Evolutionary conservation across 2,113 vertebrate genomes (phyloP), one percentile per base, ranked within the genome.

Genomic region (Falco punctatus): DNA sequence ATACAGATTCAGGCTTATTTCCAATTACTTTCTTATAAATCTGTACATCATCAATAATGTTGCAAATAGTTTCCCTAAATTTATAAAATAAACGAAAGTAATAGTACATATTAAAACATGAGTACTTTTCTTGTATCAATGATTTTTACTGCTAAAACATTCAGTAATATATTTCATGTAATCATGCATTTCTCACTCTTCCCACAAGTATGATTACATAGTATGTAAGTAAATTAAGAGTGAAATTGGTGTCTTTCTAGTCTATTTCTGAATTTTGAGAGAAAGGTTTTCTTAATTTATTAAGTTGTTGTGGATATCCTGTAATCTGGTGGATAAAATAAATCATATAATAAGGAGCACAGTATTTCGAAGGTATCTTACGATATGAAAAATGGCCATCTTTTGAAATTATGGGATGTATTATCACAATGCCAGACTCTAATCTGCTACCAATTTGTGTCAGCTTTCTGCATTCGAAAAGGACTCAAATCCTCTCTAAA

Each of bases 361-460:
- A 80, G 91, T 93, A 85, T 96, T 98, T 97, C 89, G 89, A 98
- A 97, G 59, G 91, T 93, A 80, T 95, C 48, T 89, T 87, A 95
- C 62, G 92, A 96, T 77, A 94, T 83, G 81, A 97, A 95, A 97
- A 97, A 97, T 81, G 74, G 66, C 93, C 88, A 95, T 98, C 92
- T 97, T 98, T 97, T 96, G 95, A 98, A 98, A 98, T 98, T 97
- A 97, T 96, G 96, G 91, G 96, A 96, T 96, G 94, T 81, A 96
- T 97, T 95, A 93, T 93, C 93, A 96, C 94, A 94, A 96, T 90
- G 83, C 95, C 96, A 97, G 93, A 94, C 95, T 97, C 91, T 98
- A 98, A 98, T 98, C 97, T 98, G 97, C 96, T 96, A 97, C 96
- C 97, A 98, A 98, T 98, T 98, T 98, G 90, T 98, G 97, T 98